phyloP scores from a whole-genome alignment of 2,888 invertebrate species.

The Ichneumon xanthorius region DNA sequence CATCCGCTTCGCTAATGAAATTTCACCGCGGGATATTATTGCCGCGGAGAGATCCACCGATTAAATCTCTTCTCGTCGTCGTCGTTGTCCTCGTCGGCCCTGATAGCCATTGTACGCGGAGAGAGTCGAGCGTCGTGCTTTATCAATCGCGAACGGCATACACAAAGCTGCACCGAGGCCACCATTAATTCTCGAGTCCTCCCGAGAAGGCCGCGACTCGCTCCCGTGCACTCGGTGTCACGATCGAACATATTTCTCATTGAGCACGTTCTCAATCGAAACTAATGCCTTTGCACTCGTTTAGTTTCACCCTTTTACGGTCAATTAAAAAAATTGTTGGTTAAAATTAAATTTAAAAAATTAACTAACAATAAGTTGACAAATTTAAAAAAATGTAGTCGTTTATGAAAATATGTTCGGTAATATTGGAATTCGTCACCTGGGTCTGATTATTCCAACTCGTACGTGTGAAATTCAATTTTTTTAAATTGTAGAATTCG shows the following conservation, averaged over 20 bases:
- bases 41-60: conserved; percentile 61
- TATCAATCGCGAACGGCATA: conserved; percentile 20
- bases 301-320: not conserved
- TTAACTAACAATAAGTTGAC: no score
- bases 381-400: no score
- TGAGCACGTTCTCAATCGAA: conserved; percentile 11
- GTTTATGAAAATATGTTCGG: no score
- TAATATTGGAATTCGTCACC: no score
- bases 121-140: conserved; percentile 31
- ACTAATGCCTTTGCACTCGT: not conserved
- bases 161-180: conserved; percentile 19
- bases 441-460: no score
- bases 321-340: no score
- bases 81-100: conserved; percentile 18
- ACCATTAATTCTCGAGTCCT: conserved; percentile 29
- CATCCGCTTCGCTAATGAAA: conserved; percentile 61
- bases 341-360: no score
- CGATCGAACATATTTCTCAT: conserved; percentile 5
- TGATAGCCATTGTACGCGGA: conserved; percentile 15
- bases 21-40: conserved; percentile 69
- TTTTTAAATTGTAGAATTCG: no score
- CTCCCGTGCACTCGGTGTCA: conserved; percentile 4
- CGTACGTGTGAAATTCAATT: no score
- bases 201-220: conserved; percentile 7
- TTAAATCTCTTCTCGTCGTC: conserved; percentile 53